Evolutionary conservation across 2,888 invertebrate species (phyloP), one percentile per base, ranked within the genome.

Genomic region (Copidosoma aretas): DNA sequence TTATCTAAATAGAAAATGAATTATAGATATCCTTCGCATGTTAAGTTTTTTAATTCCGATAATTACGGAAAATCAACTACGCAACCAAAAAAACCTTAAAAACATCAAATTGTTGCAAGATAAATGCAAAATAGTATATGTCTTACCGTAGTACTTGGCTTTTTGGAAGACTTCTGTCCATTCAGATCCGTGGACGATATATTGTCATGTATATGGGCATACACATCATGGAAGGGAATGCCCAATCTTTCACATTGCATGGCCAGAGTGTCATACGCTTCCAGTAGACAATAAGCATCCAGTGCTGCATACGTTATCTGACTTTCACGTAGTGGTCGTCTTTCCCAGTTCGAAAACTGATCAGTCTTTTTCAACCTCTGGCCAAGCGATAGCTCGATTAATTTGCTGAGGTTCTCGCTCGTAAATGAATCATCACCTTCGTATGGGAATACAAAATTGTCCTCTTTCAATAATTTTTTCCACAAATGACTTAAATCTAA

Each of bases 311-410:
- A 95, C 54, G 86, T 83, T 68, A 94, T 88, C 86, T 96, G 95
- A 70, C 90, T 90, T 53, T 87, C 86, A 59, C 94, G 85, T 62
- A 96, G 80, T 14, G 95, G 95, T 74, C 95, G 86, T 75, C 91
- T 88, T 78, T 94, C 93, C 95, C 95, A 96, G 83, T 95, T 94
- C 0, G 94, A 94, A 84, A 94, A 93, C 79, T 95, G 95, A 84
- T 95, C 93, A n/a, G 90, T 89, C 84, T 96, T 96, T 83, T 93
- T 90, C 53, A 96, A 84, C 56, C 91, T 89, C 64, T 88, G 85
- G 10, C 94, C 94, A 78, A 94, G 88, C 80, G 93, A 93, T 52
- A 90, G 85, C 78, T 91, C 89, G 0, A 93, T 91, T 67, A 95
- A 84, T 72, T 90, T 90, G 77, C 90, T 90, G 25, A 95, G 86